Evolutionary conservation across 30 jellyfish, hydroid and myxozoan species (phyloP).

Genomic region (Turritopsis rubra): DNA sequence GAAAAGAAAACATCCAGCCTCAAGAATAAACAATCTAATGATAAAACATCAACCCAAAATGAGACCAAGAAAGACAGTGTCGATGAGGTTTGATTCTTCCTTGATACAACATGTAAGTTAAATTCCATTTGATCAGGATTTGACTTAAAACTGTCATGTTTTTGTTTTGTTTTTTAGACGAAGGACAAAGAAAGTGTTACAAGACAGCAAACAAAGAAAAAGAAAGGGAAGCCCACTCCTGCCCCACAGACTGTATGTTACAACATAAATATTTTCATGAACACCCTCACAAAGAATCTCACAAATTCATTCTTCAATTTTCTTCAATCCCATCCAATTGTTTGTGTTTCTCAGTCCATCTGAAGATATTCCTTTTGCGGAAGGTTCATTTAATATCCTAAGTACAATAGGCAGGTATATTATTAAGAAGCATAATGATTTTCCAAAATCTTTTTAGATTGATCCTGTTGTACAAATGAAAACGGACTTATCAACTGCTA

Average conservation of each 20-base stretch:
- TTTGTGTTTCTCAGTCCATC: too few relatives aligned
- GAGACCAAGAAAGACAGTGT: background rate
- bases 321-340: too few relatives aligned
- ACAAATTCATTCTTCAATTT: too few relatives aligned
- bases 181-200: too few relatives aligned
- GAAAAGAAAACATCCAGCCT: background rate
- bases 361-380: too few relatives aligned
- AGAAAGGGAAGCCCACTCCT: background rate
- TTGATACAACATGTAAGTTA: background rate
- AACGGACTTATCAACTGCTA: background rate
- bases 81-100: background rate
- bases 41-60: background rate
- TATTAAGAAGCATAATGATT: background rate
- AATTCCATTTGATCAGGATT: background rate
- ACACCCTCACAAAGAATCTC: too few relatives aligned
- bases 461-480: conserved; percentile 1
- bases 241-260: background rate
- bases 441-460: background rate
- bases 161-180: too few relatives aligned
- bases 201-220: background rate
- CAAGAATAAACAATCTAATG: background rate
- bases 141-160: too few relatives aligned
- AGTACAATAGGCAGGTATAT: too few relatives aligned
- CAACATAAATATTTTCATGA: too few relatives aligned
- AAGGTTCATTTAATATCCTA: too few relatives aligned